Evolutionary conservation across 2,113 vertebrate genomes (phyloP).

Genomic region (Ailurus styani): DNA sequence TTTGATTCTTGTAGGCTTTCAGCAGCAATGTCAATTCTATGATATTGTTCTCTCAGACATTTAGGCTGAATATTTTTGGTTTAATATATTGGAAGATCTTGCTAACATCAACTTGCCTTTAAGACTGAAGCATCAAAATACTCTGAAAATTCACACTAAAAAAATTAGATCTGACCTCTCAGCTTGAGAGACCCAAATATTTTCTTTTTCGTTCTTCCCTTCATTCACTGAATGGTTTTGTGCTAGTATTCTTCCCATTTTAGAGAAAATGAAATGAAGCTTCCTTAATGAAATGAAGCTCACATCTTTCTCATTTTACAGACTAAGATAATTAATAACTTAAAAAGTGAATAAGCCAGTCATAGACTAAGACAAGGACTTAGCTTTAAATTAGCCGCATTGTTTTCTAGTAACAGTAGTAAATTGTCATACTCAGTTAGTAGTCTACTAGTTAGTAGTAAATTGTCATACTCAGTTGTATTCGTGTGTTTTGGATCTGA

Average conservation of each 20-base stretch:
- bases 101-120: constrained; percentile 12
- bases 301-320: constrained; percentile 18
- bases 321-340: not conserved
- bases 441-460: too few relatives aligned
- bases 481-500: not conserved
- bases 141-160: not conserved
- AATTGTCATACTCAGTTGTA: not conserved
- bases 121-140: not conserved
- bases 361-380: not conserved
- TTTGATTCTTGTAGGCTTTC: constrained; percentile 36
- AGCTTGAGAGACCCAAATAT: not conserved
- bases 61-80: constrained; percentile 34
- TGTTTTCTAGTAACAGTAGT: not conserved
- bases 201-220: not conserved
- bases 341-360: not conserved
- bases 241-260: not conserved
- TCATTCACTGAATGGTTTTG: not conserved
- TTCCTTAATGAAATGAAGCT: not conserved
- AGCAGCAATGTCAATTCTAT: constrained; percentile 29
- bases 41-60: constrained; percentile 24
- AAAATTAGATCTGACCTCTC: not conserved
- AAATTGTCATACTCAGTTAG: not conserved
- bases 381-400: not conserved
- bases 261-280: not conserved
- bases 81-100: constrained; percentile 12